Percentiles rank a stretch among this genome's conserved stretches.
phyloP scores from a whole-genome alignment of 2,113 vertebrate genomes.

The Bombycilla garrulus region DNA sequence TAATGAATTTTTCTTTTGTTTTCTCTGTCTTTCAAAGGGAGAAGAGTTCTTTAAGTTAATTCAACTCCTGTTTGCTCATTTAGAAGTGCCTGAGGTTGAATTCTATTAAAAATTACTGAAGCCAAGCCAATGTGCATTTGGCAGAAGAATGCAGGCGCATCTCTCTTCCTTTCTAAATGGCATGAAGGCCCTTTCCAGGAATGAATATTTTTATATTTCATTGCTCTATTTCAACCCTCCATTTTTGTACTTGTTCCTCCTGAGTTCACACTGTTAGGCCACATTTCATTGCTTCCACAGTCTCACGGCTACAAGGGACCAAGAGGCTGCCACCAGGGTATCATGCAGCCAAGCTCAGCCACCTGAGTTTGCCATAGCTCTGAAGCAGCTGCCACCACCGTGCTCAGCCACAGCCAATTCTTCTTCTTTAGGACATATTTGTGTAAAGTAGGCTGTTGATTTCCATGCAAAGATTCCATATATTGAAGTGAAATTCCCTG shows the following conservation, averaged over 20 bases:
- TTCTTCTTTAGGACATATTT: not conserved
- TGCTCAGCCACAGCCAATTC: not conserved
- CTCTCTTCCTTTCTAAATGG: not conserved
- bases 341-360: accelerated
- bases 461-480: not conserved
- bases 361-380: not conserved
- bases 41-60: not conserved
- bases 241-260: not conserved
- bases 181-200: not conserved
- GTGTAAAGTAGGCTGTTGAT: not conserved
- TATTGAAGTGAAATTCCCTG: not conserved
- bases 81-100: not conserved
- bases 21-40: not conserved
- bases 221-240: not conserved
- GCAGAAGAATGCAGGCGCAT: not conserved
- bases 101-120: not conserved
- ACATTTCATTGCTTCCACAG: not conserved
- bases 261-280: not conserved
- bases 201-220: not conserved
- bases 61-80: not conserved
- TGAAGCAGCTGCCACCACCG: not conserved
- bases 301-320: not conserved
- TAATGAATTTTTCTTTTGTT: not conserved
- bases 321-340: accelerated
- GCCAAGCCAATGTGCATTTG: not conserved